Evolutionary conservation across 2,888 invertebrate genomes (phyloP).

Genomic region (Stictocephala bisonia): DNA sequence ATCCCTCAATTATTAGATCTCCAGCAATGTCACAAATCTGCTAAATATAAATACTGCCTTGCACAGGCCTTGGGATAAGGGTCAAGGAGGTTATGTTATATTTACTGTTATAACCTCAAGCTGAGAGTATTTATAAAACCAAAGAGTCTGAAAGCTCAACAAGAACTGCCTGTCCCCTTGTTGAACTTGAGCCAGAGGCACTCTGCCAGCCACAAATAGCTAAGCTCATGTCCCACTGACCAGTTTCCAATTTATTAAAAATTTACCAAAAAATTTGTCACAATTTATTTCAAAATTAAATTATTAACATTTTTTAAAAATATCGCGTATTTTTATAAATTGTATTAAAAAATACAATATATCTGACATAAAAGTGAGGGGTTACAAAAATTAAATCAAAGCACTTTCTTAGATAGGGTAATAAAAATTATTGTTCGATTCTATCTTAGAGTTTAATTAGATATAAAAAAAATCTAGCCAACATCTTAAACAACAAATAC

Average conservation of each 20-base stretch:
- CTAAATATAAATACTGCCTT: no score
- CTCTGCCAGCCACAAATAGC: constrained; percentile 24
- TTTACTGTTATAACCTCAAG: constrained; percentile 13
- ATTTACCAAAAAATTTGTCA: not conserved
- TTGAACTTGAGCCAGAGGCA: constrained; percentile 37
- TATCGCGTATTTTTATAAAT: not conserved
- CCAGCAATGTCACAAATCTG: no score
- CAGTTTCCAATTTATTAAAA: constrained; percentile 27
- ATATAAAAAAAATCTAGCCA: no score
- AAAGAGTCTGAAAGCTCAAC: constrained; percentile 18
- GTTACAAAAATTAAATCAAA: no score
- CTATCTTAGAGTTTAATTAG: no score
- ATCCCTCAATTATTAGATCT: no score
- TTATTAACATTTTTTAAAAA: no score
- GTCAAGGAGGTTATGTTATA: constrained; percentile 26
- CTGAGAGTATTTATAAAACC: constrained; percentile 28
- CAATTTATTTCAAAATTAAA: no score
- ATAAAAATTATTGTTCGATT: no score
- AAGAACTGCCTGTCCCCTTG: constrained; percentile 34
- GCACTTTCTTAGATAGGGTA: no score
- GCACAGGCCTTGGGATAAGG: not conserved
- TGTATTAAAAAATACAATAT: not conserved
- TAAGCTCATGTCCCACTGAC: constrained; percentile 11
- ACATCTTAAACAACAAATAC: no score
- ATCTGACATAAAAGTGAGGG: no score